These are phyloP conservation scores for Pangasius larnaudii DNA, from an alignment of 2,797 vertebrate genomes.

Conservation along the genomic window DNA sequence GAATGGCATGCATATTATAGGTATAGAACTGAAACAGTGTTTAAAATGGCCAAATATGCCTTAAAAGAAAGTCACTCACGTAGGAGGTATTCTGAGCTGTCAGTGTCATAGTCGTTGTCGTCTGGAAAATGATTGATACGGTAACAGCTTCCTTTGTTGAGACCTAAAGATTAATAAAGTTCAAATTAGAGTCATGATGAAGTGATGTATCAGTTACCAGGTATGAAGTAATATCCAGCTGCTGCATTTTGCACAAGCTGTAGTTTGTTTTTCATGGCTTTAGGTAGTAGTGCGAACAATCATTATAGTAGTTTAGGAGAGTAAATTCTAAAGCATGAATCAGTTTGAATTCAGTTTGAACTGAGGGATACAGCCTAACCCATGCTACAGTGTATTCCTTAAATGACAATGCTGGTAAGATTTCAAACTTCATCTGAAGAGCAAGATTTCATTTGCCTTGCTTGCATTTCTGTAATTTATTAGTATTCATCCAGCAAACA, in stretches of 20 bases:
- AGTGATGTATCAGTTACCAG: not conserved
- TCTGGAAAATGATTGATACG: constrained; percentile 99
- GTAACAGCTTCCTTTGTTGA: constrained; percentile 95
- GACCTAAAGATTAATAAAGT: constrained; percentile 74
- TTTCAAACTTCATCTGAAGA: not conserved
- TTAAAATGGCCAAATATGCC: not conserved
- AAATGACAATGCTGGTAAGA: not conserved
- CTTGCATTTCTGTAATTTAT: constrained; percentile 1
- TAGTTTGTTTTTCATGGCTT: not conserved
- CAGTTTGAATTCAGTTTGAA: not conserved
- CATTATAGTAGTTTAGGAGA: not conserved
- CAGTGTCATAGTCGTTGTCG: constrained; percentile 96
- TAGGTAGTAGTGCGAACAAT: not conserved
- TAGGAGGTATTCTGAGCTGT: constrained; percentile 97
- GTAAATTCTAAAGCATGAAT: not conserved
- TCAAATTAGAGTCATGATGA: constrained; percentile 19
- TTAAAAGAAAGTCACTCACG: constrained; percentile 82
- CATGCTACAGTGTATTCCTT: not conserved
- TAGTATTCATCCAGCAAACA: not conserved
- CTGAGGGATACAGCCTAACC: not conserved
- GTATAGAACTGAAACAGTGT: not conserved
- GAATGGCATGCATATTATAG: not conserved
- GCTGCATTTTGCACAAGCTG: too few relatives aligned
- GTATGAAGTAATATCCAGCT: not conserved
- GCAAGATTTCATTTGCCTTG: not conserved